These are phyloP conservation scores for Sebastes aleutianus DNA, from an alignment of 2,797 vertebrate genomes.

Conservation along the genomic window DNA sequence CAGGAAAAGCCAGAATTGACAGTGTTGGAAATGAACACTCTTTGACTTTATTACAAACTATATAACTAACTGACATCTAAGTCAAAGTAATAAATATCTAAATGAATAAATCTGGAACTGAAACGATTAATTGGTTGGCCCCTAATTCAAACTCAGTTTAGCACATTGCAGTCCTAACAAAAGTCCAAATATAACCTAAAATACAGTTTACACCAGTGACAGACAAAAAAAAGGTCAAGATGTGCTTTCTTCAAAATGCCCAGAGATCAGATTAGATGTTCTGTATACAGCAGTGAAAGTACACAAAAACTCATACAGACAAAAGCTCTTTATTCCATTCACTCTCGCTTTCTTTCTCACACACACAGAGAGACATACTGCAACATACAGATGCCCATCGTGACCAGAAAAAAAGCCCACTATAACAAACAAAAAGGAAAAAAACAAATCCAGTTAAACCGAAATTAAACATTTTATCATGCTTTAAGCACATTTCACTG, in stretches of 20 bases:
- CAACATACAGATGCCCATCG: slow-evolving; percentile 21
- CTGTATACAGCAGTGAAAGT: slow-evolving; percentile 17
- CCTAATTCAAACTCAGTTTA: too few relatives aligned
- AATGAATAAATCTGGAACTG: too few relatives aligned
- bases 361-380: neutral
- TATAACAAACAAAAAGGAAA: slow-evolving; percentile 59
- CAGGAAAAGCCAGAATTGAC: too few relatives aligned
- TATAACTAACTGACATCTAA: too few relatives aligned
- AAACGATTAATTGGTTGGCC: too few relatives aligned
- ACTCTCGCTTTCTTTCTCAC: slow-evolving; percentile 3
- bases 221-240: neutral
- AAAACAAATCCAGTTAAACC: slow-evolving; percentile 62
- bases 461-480: slow-evolving; percentile 75
- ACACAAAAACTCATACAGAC: slow-evolving; percentile 44
- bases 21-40: too few relatives aligned
- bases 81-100: too few relatives aligned
- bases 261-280: neutral
- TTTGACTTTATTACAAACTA: too few relatives aligned
- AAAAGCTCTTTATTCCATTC: slow-evolving; percentile 50
- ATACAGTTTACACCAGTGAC: neutral
- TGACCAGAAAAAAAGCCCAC: slow-evolving; percentile 26
- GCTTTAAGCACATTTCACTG: slow-evolving; percentile 72
- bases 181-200: neutral
- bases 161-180: neutral
- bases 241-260: neutral